Base-by-base conservation (phyloP, 2,888 invertebrate species). In the Ormia ochracea region DNA sequence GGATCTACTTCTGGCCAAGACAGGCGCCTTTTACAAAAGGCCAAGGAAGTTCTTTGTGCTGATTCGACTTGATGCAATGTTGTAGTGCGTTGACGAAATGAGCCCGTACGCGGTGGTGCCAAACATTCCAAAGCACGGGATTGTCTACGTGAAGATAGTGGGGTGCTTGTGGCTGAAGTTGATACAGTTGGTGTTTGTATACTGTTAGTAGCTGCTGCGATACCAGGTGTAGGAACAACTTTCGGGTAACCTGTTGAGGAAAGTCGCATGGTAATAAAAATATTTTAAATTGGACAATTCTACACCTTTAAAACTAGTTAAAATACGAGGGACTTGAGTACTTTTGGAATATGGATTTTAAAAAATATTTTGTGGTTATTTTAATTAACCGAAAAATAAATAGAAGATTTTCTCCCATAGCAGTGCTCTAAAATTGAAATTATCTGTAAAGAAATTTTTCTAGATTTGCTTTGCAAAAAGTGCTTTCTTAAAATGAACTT, bases 1-100 rank as follows among this genome's bases (percentile, higher is more conserved):
- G 94, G 94, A 89, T 96, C 95, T 76, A 96, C 94, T 89, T 96
- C 96, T 7, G 95, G 96, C 96, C 96, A 96, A 36, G 95, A 95
- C 36, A 94, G 91, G 54, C 95, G 91, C 61, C 96, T 91, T 83
- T 94, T 93, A 89, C 95, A 95, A 87, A 95, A 96, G 56, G 93
- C 93, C 89, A 94, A 92, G 33, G 93, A 92, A 9, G 94, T 93
- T 66, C 93, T 92, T 10, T 92, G 92, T 9, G 93, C 92, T 26
- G 91, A 90, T 78, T 87, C 87, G 70, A 85, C 84, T 52, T 88
- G 88, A 83, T 89, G 89, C 50, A 88, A 82, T 50, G 89, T 86
- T 72, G 90, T 87, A 66, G 83, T 88, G 10, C 89, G 86, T 70
- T 91, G 91, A 4, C 93, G 91, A 83, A 93, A 90, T 1, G 93